Evolutionary conservation across 2,797 vertebrate species (phyloP).

Genomic region (Momotus momota): DNA sequence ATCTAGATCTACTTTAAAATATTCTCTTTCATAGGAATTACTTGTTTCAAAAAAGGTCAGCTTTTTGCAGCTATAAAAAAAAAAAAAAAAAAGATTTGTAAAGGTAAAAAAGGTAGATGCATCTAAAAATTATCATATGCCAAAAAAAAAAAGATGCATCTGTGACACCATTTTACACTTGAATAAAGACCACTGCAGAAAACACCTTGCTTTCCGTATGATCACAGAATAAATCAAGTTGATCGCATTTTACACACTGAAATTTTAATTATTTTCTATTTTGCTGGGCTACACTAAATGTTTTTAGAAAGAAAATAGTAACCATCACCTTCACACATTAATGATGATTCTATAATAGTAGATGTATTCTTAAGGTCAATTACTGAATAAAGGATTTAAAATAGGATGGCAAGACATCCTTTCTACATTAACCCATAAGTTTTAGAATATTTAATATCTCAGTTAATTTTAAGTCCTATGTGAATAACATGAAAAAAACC

Average conservation of each 20-base stretch:
- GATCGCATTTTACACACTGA: background rate
- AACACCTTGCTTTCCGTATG: background rate
- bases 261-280: background rate
- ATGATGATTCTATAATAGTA: background rate
- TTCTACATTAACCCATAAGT: background rate
- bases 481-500: background rate
- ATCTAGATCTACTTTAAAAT: conserved; percentile 4
- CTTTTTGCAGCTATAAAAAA: conserved; percentile 35
- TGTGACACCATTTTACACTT: background rate
- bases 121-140: background rate
- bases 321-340: background rate
- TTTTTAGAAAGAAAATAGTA: background rate
- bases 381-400: background rate
- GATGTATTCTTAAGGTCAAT: background rate
- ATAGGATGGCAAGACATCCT: background rate
- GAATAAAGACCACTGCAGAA: background rate
- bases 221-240: background rate
- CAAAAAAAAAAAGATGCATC: background rate
- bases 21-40: background rate
- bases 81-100: background rate
- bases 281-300: background rate
- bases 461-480: background rate
- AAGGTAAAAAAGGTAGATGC: background rate
- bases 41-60: background rate
- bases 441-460: background rate